Evolutionary conservation across 1,140 invertebrate genomes (phyloP).

Genomic region (Nylanderia fulva): DNA sequence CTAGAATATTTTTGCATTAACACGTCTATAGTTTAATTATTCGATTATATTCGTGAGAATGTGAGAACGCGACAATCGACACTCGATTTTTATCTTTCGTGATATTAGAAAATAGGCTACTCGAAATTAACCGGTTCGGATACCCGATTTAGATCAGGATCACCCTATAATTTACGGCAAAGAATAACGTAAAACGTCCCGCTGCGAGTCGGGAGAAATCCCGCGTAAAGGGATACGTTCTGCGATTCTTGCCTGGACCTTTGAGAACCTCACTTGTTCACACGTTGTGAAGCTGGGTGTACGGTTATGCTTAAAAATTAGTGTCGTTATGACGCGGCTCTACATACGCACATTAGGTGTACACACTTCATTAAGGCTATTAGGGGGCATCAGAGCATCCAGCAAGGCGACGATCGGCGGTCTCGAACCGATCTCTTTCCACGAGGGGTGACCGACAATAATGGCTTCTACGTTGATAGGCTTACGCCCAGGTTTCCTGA

Average conservation of each 20-base stretch:
- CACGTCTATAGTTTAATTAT: too few species aligned
- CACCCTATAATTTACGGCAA: conserved; percentile 33
- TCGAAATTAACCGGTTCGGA: conserved; percentile 11
- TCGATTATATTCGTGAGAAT: too few species aligned
- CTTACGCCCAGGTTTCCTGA: conserved; percentile 60
- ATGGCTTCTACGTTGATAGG: conserved; percentile 70
- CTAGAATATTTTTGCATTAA: too few species aligned
- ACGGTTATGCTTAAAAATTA: conserved; percentile 86
- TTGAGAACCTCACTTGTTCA: conserved; percentile 81
- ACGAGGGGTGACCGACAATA: conserved; percentile 70
- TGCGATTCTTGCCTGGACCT: conserved; percentile 41
- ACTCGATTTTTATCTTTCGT: neutral
- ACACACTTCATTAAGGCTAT: conserved; percentile 86
- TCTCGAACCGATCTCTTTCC: conserved; percentile 70
- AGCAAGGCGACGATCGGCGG: conserved; percentile 71
- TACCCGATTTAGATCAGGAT: neutral
- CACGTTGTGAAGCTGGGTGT: conserved; percentile 86
- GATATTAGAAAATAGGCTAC: neutral
- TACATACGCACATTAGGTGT: conserved; percentile 74
- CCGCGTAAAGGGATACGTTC: conserved; percentile 49
- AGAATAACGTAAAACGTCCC: conserved; percentile 19
- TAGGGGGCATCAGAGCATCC: conserved; percentile 82
- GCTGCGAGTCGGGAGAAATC: conserved; percentile 52
- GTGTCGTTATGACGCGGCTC: conserved; percentile 83
- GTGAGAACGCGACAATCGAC: neutral